A percentile compares a stretch with the other conserved stretches of the same genome.
Conservation (phyloP, 2,113 vertebrate species). For the Gracilinanus agilis region DNA sequence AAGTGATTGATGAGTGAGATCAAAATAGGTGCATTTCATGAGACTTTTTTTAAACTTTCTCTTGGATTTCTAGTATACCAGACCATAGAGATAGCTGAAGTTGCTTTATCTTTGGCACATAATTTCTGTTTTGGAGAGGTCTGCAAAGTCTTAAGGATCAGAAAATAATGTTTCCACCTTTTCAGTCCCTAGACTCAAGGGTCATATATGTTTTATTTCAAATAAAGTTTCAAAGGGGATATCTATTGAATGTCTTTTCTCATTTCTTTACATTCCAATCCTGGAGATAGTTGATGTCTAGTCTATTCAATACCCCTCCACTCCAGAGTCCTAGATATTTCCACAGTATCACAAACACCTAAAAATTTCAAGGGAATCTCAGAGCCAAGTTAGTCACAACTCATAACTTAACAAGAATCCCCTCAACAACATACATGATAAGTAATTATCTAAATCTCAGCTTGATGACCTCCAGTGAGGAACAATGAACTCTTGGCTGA, state of each 20-base stretch:
- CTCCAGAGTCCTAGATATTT: neutral
- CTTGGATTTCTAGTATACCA: neutral
- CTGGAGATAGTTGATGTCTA: neutral
- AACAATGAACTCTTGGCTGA: neutral
- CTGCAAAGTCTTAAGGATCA: neutral
- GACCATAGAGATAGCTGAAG: neutral
- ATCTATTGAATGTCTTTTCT: neutral
- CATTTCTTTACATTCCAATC: neutral
- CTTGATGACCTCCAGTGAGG: neutral
- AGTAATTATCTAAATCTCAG: neutral
- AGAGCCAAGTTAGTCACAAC: neutral
- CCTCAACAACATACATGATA: neutral
- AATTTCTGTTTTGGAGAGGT: neutral
- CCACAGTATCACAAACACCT: neutral
- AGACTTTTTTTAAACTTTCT: neutral
- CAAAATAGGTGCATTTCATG: neutral
- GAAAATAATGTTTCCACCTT: neutral
- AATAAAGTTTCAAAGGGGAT: neutral
- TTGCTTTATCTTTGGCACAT: neutral
- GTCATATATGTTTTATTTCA: neutral
- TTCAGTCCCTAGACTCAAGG: neutral
- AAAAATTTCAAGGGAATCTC: neutral
- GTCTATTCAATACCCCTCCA: neutral
- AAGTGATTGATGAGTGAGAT: neutral
- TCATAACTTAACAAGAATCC: neutral